phyloP scores from a whole-genome alignment of 2,797 vertebrate species.

The Pteronotus mesoamericanus region DNA sequence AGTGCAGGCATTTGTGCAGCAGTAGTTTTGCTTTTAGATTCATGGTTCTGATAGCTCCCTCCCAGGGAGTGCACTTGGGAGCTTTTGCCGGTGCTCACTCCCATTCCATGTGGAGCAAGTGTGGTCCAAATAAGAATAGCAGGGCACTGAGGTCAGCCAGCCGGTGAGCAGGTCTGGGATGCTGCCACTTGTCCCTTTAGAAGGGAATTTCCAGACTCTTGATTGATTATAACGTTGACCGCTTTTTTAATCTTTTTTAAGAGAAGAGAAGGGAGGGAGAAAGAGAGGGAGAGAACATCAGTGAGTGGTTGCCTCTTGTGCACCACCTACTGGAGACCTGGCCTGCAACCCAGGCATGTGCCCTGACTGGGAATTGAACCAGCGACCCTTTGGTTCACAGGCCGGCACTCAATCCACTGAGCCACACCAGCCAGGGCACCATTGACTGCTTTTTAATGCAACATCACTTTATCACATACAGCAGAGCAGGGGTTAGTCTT shows the following conservation, averaged over 20 bases:
- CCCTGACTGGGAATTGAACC: no score
- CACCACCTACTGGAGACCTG: no score
- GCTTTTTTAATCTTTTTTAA: no score
- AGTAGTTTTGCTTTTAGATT: neutral
- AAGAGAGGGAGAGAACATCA: no score
- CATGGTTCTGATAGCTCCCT: neutral
- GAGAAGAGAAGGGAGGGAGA: no score
- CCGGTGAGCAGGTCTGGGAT: neutral
- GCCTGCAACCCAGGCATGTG: no score
- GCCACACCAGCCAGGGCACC: no score
- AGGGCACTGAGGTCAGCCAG: neutral
- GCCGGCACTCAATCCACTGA: no score
- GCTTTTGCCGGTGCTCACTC: neutral
- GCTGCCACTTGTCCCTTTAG: neutral
- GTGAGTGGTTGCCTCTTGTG: no score
- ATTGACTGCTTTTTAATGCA: neutral
- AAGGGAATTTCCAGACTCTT: neutral
- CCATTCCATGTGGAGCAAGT: neutral
- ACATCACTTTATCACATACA: neutral
- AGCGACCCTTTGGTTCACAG: no score
- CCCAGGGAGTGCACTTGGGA: neutral
- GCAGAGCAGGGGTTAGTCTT: neutral
- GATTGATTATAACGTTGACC: neutral
- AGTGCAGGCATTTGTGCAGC: neutral
- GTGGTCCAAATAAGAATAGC: neutral